Evolutionary conservation across 30 jellyfish, hydroid and myxozoan genomes (phyloP), one percentile per base, ranked within the genome.

Genomic region (Mastigias papua): DNA sequence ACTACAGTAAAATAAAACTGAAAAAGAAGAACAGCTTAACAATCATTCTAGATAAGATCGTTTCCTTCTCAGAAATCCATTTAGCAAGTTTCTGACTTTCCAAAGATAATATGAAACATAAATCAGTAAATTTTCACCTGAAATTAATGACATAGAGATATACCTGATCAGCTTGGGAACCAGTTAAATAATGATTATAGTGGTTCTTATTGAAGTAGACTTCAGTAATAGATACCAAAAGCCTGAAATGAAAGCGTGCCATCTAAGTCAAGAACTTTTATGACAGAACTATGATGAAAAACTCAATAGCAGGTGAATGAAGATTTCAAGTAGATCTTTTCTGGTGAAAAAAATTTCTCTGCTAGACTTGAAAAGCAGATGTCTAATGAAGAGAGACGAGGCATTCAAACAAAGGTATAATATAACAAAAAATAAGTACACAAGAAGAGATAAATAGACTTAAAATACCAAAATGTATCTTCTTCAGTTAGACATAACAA

Each of bases 101-200:
- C 54, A 37, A 37, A 3, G 54, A 37, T 17, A 25, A 5, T 13
- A 32, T 23, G 61, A 31, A 13, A 10, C 66, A 19, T 16, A 37
- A 11, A 11, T 3, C 5, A 11, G 10, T 3, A 37, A 37, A 3
- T 37, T 37, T 3, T 37, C 10, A 37, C 10, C 54, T 37, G 54
- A 37, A 37, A 37, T 37, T 37, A 11, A 37, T 37, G 54, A 37
- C 5, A 37, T 37, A 37, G 5, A 11, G 11, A 37, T 37, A 37
- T 37, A 93, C 98, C 97, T 93, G 98, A 69, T 88, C 93, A 33
- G 98, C 98, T 80, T 93, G 98, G 30, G 98, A 77, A 3, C 98
- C 98, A 73, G 98, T 86, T 32, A 93, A 83, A 67, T 93, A 93
- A 33, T 72, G 92, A 69, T 93, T 93, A 80, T 93, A 93, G 62